Base-by-base conservation (phyloP, 2,888 invertebrate genomes). In the Reticulitermes lucifugus region DNA sequence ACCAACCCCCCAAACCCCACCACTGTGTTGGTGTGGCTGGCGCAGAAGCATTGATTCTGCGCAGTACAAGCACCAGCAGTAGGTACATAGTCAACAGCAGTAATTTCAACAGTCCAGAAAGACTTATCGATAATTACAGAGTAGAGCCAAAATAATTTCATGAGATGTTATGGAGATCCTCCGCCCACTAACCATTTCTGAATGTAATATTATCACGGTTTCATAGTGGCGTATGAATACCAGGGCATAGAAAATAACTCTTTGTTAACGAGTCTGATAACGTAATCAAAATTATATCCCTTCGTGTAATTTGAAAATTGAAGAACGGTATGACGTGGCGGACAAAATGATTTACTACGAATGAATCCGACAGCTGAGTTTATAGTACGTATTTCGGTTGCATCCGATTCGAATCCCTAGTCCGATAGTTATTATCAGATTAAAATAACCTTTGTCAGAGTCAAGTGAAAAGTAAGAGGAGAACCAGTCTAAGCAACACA, bases 31-130 rank as follows among this genome's bases (percentile, higher is more conserved):
- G 77, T n/a, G n/a, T 51, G 77, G n/a, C 59, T 81, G 70, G 81
- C 81, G 81, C 81, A 81, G 81, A 81, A 65, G 60, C 81, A 81
- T 81, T 59, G 81, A 41, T 60, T 29, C 65, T 81, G 81, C 81
- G 81, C 81, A 46, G 59, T 25, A 41, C 25, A 41, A n/a, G 18
- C 70, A 12, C 43, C 81, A 43, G 65, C 65, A 81, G 77, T 77
- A 51, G 41, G 51, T 77, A 46, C 77, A 46, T 51, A 41, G 5
- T 46, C 2, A 46, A 77, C 43, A n/a, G 77, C 10, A 77, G 21
- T n/a, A 77, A 77, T 77, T 77, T 46, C 77, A 77, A 51, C 77
- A 51, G 43, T 77, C 41, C 77, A 25, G 12, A 65, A 65, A 7
- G 65, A 14, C 25, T 65, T 65, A 25, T 65, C 60, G 60, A 60